Base-by-base conservation (phyloP, 2,113 vertebrate genomes). In the Peromyscus leucopus region DNA sequence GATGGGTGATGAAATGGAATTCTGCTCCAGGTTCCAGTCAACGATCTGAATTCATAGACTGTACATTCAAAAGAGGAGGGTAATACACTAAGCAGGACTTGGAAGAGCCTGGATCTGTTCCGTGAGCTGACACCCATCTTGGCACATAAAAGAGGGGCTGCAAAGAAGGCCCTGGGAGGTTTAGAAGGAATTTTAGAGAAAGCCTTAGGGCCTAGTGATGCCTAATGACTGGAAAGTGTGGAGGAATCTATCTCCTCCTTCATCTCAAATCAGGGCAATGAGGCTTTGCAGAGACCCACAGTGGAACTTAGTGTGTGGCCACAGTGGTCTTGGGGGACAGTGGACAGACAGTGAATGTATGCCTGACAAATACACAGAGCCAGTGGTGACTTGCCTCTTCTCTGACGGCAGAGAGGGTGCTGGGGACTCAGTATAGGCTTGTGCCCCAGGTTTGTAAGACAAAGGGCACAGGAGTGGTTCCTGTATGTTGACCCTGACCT, bases 181-280 rank as follows among this genome's bases (percentile, higher is more conserved):
- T 86, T 17, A 83, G 57, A 39, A 90, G 59, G 51, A 67, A 80
- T 85, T 90, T 90, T 55, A 88, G 65, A 86, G 46, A 84, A 28
- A 79, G 48, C 4, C 57, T 74, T 71, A 24, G 16, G 42, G 72
- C 67, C 67, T 48, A 63, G 26, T 28, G 67, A 78, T 19, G 42
- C 46, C 86, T 80, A 46, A 15, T 82, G 59, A 55, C n/a, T 33
- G 21, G 51, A 36, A 79, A 8, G 21, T 13, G 3, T 26, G 3
- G 72, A 65, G 2, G 57, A 55, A 51, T 33, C 55, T 87, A 8
- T 31, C 31, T 33, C 51, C 33, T 31, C 55, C 28, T 94, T 94
- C 75, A 92, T 31, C 21, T 51, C 87, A 57, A 80, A 51, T 63
- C 83, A 7, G 17, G 26, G 76, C 51, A 71, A 33, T 59, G 1